Evolutionary conservation across 2,797 vertebrate species (phyloP).

Genomic region (Cephalopachus bancanus): DNA sequence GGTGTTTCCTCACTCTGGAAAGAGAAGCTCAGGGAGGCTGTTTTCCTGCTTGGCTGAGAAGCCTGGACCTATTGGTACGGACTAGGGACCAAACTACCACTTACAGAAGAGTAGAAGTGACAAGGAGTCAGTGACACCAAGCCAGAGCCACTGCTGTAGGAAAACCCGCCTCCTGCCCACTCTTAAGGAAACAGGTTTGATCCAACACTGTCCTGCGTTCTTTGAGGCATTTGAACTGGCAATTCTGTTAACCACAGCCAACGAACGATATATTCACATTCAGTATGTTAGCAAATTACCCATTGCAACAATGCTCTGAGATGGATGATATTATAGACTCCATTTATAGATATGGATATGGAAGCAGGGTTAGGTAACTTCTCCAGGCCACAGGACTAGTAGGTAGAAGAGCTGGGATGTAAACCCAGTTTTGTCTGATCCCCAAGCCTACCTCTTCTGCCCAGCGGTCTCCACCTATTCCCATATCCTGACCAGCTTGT

Average conservation of each 20-base stretch:
- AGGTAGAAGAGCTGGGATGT: neutral
- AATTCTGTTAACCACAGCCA: neutral
- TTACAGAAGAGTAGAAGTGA: neutral
- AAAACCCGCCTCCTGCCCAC: neutral
- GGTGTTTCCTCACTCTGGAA: neutral
- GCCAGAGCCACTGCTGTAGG: neutral
- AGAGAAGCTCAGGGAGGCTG: neutral
- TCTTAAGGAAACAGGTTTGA: too few relatives aligned
- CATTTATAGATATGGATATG: neutral
- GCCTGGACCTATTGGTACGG: neutral
- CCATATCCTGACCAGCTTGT: neutral
- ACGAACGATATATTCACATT: neutral
- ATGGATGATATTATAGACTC: too few relatives aligned
- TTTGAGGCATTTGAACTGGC: neutral
- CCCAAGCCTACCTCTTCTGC: neutral
- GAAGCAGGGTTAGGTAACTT: neutral
- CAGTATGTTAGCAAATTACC: neutral
- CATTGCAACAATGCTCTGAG: neutral
- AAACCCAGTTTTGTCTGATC: neutral
- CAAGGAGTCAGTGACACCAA: neutral
- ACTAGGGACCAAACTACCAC: neutral
- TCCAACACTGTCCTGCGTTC: neutral
- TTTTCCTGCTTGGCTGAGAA: neutral
- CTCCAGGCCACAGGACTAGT: neutral
- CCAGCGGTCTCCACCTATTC: neutral